Conservation (phyloP, 2,888 invertebrate genomes). For the Cantharis lateralis region DNA sequence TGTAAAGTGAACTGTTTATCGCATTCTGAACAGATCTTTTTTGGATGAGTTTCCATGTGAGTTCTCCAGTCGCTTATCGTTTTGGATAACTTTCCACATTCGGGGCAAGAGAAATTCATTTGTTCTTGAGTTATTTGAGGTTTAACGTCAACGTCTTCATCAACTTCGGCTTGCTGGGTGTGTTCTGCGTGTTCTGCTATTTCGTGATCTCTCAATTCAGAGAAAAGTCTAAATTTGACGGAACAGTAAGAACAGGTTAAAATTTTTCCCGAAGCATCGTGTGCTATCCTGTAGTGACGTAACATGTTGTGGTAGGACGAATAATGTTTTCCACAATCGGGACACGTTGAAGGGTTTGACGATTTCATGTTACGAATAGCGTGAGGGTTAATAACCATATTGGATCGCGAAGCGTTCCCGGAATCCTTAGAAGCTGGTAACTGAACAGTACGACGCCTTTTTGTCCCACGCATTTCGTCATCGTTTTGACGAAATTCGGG, state of each 20-base stretch:
- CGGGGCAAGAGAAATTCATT: conserved; percentile 64
- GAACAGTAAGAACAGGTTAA: conserved; percentile 66
- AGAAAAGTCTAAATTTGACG: conserved; percentile 60
- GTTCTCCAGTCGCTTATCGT: conserved; percentile 63
- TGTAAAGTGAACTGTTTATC: conserved; percentile 65
- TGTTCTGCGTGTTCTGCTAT: conserved; percentile 49
- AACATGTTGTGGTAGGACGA: conserved; percentile 63
- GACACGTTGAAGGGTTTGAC: conserved; percentile 51
- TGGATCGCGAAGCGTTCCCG: background rate
- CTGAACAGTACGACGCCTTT: background rate
- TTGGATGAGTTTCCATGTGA: conserved; percentile 62
- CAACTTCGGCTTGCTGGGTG: conserved; percentile 44
- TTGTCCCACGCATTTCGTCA: background rate
- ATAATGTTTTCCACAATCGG: conserved; percentile 62
- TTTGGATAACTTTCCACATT: conserved; percentile 64
- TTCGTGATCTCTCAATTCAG: conserved; percentile 64
- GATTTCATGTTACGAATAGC: conserved; percentile 12
- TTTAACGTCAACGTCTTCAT: background rate
- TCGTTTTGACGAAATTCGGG: background rate
- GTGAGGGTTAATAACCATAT: background rate
- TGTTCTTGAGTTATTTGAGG: conserved; percentile 56
- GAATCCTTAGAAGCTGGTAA: background rate
- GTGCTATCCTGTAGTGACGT: conserved; percentile 60
- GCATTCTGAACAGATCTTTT: conserved; percentile 65
- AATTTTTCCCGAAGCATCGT: conserved; percentile 58